phyloP scores from a whole-genome alignment of 2,113 vertebrate species.

The Emydura subglobosa region DNA sequence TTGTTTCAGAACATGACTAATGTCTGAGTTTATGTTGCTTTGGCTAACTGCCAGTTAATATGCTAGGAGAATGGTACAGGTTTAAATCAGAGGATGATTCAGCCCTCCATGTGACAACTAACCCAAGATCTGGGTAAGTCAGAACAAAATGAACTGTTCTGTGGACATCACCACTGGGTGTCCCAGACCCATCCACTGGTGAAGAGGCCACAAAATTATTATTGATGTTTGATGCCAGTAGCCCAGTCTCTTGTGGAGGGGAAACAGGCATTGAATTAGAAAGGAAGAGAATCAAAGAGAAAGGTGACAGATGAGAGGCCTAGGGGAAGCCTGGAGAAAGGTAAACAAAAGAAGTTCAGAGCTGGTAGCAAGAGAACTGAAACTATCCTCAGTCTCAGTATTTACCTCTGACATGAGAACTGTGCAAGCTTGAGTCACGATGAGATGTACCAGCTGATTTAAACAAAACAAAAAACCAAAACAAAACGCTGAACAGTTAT shows the following conservation, averaged over 20 bases:
- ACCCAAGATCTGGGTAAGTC: neutral
- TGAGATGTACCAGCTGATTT: neutral
- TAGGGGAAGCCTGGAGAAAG: neutral
- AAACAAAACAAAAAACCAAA: neutral
- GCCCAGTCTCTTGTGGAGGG: neutral
- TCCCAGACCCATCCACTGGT: neutral
- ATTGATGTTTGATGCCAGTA: neutral
- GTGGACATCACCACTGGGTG: neutral
- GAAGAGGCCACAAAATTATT: neutral
- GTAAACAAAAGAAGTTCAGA: neutral
- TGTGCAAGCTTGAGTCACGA: neutral
- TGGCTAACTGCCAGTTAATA: neutral
- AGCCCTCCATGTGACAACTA: neutral
- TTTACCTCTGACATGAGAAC: neutral
- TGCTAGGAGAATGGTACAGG: neutral
- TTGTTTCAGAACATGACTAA: constrained; percentile 17
- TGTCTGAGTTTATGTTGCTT: neutral
- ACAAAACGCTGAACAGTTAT: neutral
- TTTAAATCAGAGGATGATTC: neutral
- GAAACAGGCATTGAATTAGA: neutral
- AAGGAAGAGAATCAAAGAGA: neutral
- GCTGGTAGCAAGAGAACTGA: neutral
- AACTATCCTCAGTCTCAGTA: neutral
- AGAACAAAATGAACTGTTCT: neutral
- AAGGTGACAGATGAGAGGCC: neutral